Base-by-base conservation (phyloP, 2,797 vertebrate species). In the Danio kyathit region DNA sequence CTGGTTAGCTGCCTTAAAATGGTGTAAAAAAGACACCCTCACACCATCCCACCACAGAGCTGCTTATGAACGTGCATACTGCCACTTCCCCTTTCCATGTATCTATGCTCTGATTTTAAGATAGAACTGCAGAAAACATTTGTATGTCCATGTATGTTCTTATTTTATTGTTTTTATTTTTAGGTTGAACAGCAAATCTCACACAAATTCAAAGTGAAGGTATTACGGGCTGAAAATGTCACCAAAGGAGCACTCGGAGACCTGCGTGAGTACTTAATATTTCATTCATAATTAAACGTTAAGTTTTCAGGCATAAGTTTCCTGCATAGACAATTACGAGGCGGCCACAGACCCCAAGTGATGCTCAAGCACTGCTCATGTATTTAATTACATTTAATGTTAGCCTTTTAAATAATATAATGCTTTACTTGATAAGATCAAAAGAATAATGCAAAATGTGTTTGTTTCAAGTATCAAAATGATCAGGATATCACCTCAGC, bases 101-200 rank as follows among this genome's bases (percentile, higher is more conserved):
- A n/a, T 61, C 7, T 16, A 64, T n/a, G 41, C n/a, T 14, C 10
- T 19, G 41, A 12, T 44, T 9, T 64, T 43, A 64, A 67, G 0
- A 12, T 17, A 66, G 2, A 66, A 16, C 44, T 66, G n/a, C n/a
- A 29, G 29, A 29, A 29, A 29, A 1, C 29, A 13, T 44, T 44
- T 5, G 38, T 38, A 60, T 38, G 29, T 14, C 6, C 4, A 38
- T 38, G 40, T 14, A 40, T 61, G 61, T 17, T 56, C 21, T 13
- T 81, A 51, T 61, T 78, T 54, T 66, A 40, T 79, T 54, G 70
- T 14, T 90, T 83, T 82, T 92, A 71, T 49, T 79, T 93, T 29
- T 91, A 99, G 98, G 98, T 99, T 86, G 97, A 99, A 41, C 97
- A 98, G 84, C 97, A 98, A 86, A 97, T 98, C 85, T 99, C 97